Evolutionary conservation across 2,113 vertebrate genomes (phyloP), one percentile per base, ranked within the genome.

Genomic region (Charadrius vociferus): DNA sequence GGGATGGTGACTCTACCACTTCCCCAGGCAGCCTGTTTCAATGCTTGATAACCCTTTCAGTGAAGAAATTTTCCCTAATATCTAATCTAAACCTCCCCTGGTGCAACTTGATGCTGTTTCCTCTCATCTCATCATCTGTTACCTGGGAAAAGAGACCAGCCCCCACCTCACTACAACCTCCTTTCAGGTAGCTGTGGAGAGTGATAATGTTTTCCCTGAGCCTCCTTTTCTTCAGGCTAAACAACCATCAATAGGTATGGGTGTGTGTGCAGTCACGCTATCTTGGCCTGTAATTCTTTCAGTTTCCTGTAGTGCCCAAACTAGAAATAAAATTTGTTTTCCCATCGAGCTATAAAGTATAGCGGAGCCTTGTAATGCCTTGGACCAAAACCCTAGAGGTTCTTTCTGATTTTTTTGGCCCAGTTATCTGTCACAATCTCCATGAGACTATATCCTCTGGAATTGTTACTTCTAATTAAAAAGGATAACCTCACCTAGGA

Each of bases 261-360:
- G 23, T 4, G 10, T 26, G 30, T 30, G 36, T 29, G 36, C 30
- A 26, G 67, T 26, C 50, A 50, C 1, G 1, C 13, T 50, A 0
- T 30, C 30, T 41, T 50, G 50, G 41, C 30, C 67, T 72, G 39
- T 36, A 30, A 49, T 49, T 49, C n/a, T 56, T 50, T 66, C 77
- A 36, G 16, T 21, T 58, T 36, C 52, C 49, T 50, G 15, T 56
- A 41, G n/a, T 39, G 20, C 16, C 30, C 41, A n/a, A 49, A 41
- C 41, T 50, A 36, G 24, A 41, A 24, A 13, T 58, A 72, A 49
- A n/a, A 56, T 32, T 26, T 50, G 20, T 24, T 30, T 47, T 73
- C 41, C n/a, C 13, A 9, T 50, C 1, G 0, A 11, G 29, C 16
- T 27, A 6, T 19, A 62, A 39, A 4, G 5, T 62, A 62, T 27